Conservation (phyloP, 2,797 vertebrate species). For the Huso huso region DNA sequence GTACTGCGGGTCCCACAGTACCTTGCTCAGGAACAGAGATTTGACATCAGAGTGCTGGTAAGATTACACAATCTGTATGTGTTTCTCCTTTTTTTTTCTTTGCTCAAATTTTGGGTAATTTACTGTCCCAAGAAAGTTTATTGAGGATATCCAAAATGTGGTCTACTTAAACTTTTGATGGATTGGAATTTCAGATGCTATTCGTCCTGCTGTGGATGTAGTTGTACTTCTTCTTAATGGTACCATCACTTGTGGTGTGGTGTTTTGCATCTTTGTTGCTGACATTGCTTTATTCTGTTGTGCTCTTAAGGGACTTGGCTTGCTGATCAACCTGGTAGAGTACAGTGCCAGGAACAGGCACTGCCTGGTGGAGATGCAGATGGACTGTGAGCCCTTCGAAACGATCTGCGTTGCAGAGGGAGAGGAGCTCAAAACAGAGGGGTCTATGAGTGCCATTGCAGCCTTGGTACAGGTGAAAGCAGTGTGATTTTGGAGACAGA, state of each 20-base stretch:
- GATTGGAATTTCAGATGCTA: too few relatives aligned
- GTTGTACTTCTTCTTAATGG: too few relatives aligned
- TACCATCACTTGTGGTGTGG: too few relatives aligned
- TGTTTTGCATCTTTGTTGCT: too few relatives aligned
- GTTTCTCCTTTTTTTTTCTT: not conserved
- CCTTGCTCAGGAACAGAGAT: constrained; percentile 97
- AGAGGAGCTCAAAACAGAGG: constrained; percentile 52
- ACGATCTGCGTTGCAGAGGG: constrained; percentile 64
- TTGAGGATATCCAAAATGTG: too few relatives aligned
- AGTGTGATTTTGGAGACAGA: not conserved
- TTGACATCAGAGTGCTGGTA: constrained; percentile 93
- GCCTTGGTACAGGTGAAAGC: constrained; percentile 84
- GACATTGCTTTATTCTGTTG: too few relatives aligned
- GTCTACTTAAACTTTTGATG: too few relatives aligned
- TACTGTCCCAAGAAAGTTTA: too few relatives aligned
- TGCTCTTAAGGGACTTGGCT: constrained; percentile 73
- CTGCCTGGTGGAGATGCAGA: constrained; percentile 88
- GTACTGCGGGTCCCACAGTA: constrained; percentile 91
- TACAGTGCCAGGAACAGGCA: constrained; percentile 94
- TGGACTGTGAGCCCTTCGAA: constrained; percentile 72
- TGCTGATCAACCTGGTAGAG: constrained; percentile 96
- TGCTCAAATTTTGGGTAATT: not conserved
- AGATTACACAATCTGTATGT: constrained; percentile 30
- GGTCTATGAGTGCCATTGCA: constrained; percentile 72
- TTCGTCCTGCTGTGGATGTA: too few relatives aligned